Evolutionary conservation across 2,113 vertebrate genomes (phyloP), one percentile per base, ranked within the genome.

Genomic region (Copsychus sechellarum): DNA sequence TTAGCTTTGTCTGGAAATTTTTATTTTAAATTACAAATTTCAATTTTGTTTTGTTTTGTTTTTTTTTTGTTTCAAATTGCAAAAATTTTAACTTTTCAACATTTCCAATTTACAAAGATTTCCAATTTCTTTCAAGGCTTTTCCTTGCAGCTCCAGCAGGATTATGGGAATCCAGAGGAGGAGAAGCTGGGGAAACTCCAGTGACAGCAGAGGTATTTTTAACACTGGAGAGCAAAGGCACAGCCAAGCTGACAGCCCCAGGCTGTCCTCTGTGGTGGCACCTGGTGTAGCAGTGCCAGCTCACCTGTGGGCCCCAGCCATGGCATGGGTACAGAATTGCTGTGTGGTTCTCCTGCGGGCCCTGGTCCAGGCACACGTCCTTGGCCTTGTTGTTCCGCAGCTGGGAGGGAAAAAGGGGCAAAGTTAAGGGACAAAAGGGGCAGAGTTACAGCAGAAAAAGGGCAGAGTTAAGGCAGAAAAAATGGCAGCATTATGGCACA

Each of bases 301-400:
- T 94, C 98, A 99, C 99, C 99, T 99, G 99, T 1, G 99, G 99
- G 18, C 98, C 98, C 99, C 98, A 99, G 48, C 99, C 99, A 0
- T 99, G 99, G 95, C 99, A 99, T 0, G 99, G 99, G 96, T 99
- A 99, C 92, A 99, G 69, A 15, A 98, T 99, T 40, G 99, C 99
- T 3, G 99, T 99, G 97, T 99, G 99, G 97, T 99, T 99, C 97
- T 99, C 99, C 96, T 98, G 98, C 0, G 98, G 97, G 8, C 99
- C 99, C 97, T 99, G 99, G 97, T 99, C 99, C 92, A 99, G 96
- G 91, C 99, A 99, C 81, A 99, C 98, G 1, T 99, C 99, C 94
- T 98, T 99, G 2, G 98, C 98, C 87, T 99, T 99, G 92, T 98
- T 98, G 97, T 99, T 99, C 62, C 98, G 98, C 53, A 99, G 98